These are phyloP conservation scores for Lycocorax pyrrhopterus DNA, from an alignment of 2,113 vertebrate genomes.

Conservation along the genomic window DNA sequence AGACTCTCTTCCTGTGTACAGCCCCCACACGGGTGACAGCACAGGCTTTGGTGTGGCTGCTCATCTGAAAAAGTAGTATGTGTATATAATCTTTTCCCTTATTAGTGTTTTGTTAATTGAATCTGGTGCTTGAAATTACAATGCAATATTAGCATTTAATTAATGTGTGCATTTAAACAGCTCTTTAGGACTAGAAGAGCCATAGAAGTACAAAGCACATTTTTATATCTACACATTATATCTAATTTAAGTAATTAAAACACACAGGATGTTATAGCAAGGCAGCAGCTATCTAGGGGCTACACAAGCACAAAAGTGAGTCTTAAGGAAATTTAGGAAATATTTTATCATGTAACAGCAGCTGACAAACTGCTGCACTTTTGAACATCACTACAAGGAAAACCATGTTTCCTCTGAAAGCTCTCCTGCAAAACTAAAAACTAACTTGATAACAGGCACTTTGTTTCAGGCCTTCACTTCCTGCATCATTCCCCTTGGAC, in stretches of 20 bases:
- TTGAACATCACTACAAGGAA: not conserved
- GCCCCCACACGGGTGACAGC: not conserved
- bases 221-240: not conserved
- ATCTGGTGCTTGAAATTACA: constrained; percentile 17
- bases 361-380: not conserved
- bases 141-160: constrained; percentile 17
- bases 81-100: not conserved
- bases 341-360: not conserved
- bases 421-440: not conserved
- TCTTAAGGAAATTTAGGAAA: not conserved
- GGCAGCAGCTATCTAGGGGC: not conserved
- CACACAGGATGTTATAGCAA: not conserved
- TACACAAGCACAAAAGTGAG: not conserved
- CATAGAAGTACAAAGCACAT: not conserved
- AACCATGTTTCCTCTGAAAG: not conserved
- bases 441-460: not conserved
- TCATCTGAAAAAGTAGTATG: not conserved
- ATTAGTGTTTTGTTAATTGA: constrained; percentile 15
- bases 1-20: not conserved
- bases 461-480: not conserved
- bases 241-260: constrained; percentile 29
- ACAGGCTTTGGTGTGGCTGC: not conserved
- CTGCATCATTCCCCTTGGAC: not conserved
- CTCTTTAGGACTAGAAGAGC: not conserved
- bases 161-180: not conserved